Evolutionary conservation across 2,888 invertebrate genomes (phyloP).

Genomic region (Rhopalosiphum nymphaeae): DNA sequence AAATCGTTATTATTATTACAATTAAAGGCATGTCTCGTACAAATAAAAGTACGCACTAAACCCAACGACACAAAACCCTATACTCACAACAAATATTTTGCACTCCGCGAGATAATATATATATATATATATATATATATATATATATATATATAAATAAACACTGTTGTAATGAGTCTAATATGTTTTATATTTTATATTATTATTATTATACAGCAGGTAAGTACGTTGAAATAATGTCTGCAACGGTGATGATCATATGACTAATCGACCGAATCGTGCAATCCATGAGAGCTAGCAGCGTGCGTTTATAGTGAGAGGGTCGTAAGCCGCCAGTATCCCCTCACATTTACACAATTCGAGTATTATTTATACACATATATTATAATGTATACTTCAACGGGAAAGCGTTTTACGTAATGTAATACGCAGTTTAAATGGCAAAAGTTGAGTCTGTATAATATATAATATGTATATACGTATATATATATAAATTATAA

Average conservation of each 20-base stretch:
- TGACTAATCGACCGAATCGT: slow-evolving; percentile 13
- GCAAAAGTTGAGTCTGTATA: slow-evolving; percentile 21
- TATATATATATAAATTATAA: neutral
- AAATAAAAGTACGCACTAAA: no score
- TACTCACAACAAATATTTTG: no score
- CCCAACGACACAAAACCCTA: no score
- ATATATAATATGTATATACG: neutral
- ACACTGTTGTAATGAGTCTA: neutral
- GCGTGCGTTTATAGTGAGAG: neutral
- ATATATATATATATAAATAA: neutral
- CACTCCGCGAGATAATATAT: neutral
- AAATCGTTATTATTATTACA: neutral
- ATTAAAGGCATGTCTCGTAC: no score
- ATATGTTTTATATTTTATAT: neutral
- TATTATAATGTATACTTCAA: neutral
- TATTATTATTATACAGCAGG: neutral
- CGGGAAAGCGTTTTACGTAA: neutral
- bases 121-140: no score
- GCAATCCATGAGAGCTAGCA: neutral
- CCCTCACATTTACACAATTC: neutral
- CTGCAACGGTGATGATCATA: neutral
- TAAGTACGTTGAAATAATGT: neutral
- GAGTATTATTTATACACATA: neutral
- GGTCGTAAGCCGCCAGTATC: neutral
- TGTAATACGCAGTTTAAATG: slow-evolving; percentile 36